phyloP scores from a whole-genome alignment of 2,113 vertebrate genomes.

The Sisor rabdophorus region DNA sequence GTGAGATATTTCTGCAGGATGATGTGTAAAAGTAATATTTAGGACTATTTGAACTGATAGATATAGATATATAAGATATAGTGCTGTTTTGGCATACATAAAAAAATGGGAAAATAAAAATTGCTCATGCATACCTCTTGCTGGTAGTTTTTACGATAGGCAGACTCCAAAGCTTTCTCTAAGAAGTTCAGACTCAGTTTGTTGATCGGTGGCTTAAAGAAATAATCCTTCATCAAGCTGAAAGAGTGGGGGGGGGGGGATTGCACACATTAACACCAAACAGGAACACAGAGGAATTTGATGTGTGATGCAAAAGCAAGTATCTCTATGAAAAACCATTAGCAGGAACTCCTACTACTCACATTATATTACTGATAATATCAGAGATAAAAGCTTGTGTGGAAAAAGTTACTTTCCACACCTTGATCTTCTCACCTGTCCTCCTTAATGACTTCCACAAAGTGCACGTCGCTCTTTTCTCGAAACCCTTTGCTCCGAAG shows the following conservation, averaged over 20 bases:
- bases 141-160: slow-evolving; percentile 90
- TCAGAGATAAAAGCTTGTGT: no score
- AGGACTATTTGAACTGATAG: no score
- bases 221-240: slow-evolving; percentile 98
- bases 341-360: no score
- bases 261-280: no score
- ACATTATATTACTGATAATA: no score
- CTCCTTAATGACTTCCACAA: slow-evolving; percentile 97
- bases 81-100: no score
- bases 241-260: slow-evolving; percentile 49
- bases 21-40: background rate
- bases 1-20: background rate
- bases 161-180: slow-evolving; percentile 80
- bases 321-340: no score
- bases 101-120: no score
- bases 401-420: background rate
- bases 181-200: slow-evolving; percentile 95
- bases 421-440: slow-evolving; percentile 77
- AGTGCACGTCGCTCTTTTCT: slow-evolving; percentile 93
- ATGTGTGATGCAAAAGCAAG: no score
- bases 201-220: slow-evolving; percentile 97
- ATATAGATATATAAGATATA: no score
- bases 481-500: slow-evolving; percentile 88
- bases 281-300: no score
- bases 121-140: slow-evolving; percentile 86